A percentile compares a stretch with the other conserved stretches of the same genome.
phyloP scores from a whole-genome alignment of 1,140 invertebrate species.

The Aphelinus certus region DNA sequence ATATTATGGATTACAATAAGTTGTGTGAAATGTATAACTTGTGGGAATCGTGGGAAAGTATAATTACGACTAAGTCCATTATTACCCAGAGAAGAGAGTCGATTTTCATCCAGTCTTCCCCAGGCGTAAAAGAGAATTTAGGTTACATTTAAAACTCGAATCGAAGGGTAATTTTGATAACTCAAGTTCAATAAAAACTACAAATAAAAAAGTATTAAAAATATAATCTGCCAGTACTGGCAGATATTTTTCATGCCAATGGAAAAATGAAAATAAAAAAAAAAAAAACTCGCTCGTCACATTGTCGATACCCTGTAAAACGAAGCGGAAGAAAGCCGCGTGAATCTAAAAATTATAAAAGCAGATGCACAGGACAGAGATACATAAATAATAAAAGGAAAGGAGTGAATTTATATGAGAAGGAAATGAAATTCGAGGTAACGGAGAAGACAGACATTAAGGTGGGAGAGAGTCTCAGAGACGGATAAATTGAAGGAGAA shows the following conservation, averaged over 20 bases:
- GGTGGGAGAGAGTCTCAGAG: not conserved
- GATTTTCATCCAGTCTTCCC: conserved; percentile 43
- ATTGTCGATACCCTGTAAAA: conserved; percentile 43
- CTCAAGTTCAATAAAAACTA: conserved; percentile 10
- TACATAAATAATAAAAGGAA: conserved; percentile 30
- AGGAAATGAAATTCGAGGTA: not conserved
- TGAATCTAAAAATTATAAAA: conserved; percentile 20
- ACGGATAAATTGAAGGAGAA: conserved; percentile 23
- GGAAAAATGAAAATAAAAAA: conserved; percentile 22
- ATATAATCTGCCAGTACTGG: conserved; percentile 27
- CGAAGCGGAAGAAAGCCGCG: conserved; percentile 28
- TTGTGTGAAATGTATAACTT: not conserved
- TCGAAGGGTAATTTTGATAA: conserved; percentile 36
- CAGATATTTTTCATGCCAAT: conserved; percentile 38
- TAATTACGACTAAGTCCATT: conserved; percentile 28
- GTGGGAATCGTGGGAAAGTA: not conserved
- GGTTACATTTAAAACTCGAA: conserved; percentile 26
- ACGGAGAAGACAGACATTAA: too few relatives aligned
- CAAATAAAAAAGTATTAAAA: conserved; percentile 39
- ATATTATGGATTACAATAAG: conserved; percentile 4
- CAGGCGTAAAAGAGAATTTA: conserved; percentile 37
- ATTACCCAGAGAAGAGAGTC: conserved; percentile 25
- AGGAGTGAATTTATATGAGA: conserved; percentile 28
- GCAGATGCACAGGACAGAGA: conserved; percentile 15
- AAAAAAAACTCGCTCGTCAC: conserved; percentile 41